phyloP scores from a whole-genome alignment of 2,888 invertebrate genomes.

The Octonoba sinensis region DNA sequence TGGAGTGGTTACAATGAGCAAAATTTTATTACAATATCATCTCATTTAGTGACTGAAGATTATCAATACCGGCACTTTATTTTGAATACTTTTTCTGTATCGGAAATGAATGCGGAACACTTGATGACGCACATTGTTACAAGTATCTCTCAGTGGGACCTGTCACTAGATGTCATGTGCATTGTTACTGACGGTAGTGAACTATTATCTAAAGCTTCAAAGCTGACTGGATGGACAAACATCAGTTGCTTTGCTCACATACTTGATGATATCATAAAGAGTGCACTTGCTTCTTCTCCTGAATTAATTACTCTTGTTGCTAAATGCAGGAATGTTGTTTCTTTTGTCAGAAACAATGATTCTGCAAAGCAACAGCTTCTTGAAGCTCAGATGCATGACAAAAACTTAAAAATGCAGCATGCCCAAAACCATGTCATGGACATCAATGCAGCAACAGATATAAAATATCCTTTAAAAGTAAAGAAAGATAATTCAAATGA shows the following conservation, averaged over 20 bases:
- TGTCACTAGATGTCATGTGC: conserved; percentile 48
- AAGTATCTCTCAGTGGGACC: conserved; percentile 52
- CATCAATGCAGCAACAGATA: conserved; percentile 47
- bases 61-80: conserved; percentile 45
- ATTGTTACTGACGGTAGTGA: conserved; percentile 55
- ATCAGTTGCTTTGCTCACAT: conserved; percentile 51
- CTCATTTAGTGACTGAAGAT: conserved; percentile 46
- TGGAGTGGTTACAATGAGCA: conserved; percentile 46
- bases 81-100: conserved; percentile 32
- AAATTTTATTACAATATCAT: conserved; percentile 40
- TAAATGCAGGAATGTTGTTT: conserved; percentile 46
- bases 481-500: conserved; percentile 58
- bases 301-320: conserved; percentile 33
- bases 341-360: conserved; percentile 44
- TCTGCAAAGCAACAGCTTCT: conserved; percentile 51
- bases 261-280: conserved; percentile 48
- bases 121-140: conserved; percentile 44
- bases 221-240: conserved; percentile 46
- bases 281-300: conserved; percentile 30
- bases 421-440: conserved; percentile 28
- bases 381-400: conserved; percentile 59
- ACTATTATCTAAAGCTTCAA: conserved; percentile 24
- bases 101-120: conserved; percentile 30
- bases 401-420: conserved; percentile 52
- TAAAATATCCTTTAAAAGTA: conserved; percentile 53